Base-by-base conservation (phyloP, 2,797 vertebrate species). In the Parauchenoglanis punctatus region DNA sequence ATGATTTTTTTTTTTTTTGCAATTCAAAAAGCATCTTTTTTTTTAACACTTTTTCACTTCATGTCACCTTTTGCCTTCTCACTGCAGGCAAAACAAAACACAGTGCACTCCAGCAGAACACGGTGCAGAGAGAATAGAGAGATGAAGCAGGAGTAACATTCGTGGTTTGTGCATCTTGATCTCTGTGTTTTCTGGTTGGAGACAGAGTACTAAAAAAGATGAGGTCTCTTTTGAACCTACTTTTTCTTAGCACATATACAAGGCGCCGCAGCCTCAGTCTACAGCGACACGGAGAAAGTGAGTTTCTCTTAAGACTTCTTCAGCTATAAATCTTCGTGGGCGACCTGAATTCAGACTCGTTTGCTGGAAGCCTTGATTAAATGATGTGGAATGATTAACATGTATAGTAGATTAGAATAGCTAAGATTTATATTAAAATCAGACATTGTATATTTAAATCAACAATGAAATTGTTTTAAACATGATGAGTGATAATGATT, bases 51-150 rank as follows among this genome's bases (percentile, higher is more conserved):
- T 56, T 44, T 85, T 81, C 85, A 86, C 91, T 92, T 90, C 52
- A 86, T 91, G 89, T 93, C 93, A 94, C 94, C 94, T 96, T 94
- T 95, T 93, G 92, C 92, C 94, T 94, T 90, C 89, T 87, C 90
- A 94, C 94, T 92, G 91, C 93, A 94, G 93, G 94, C 94, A 94
- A 95, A 95, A 94, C 91, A 94, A 94, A 94, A 95, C 90, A 90
- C 85, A 91, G 91, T 86, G 91, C 89, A 83, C 91, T 94, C 93
- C 90, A 88, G 70, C 49, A 87, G 85, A 85, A 88, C 89, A 92
- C 92, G 61, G 88, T 70, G 85, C 90, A 91, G 92, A 90, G 91
- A 92, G 92, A 94, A 93, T 90, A 93, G 88, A 25, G 88, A 94
- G 92, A 95, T 93, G 92, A 95, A 94, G 93, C 90, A 63, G 88